Conservation (phyloP, 1,140 invertebrate genomes). For the Drosophila parvula region DNA sequence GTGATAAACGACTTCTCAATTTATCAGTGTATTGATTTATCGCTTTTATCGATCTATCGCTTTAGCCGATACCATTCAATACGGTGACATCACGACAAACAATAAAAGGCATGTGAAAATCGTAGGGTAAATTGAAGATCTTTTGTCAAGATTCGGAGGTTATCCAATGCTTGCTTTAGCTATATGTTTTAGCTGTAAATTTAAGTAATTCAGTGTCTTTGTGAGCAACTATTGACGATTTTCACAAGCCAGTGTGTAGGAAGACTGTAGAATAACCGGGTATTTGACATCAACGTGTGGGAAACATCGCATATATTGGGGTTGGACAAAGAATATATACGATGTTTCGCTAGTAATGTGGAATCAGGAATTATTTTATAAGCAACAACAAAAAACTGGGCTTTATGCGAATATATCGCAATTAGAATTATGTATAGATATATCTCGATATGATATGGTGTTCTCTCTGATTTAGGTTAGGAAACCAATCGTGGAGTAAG, state of each 20-base stretch:
- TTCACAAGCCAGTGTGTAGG: conserved; percentile 29
- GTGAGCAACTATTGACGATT: conserved; percentile 56
- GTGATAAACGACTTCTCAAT: background rate
- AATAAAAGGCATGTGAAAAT: conserved; percentile 58
- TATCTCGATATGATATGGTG: conserved; percentile 29
- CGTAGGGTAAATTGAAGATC: conserved; percentile 42
- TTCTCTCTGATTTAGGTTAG: conserved; percentile 1
- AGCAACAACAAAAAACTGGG: background rate
- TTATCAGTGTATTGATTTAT: background rate
- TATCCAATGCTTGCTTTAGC: conserved; percentile 6
- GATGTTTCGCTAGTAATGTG: conserved; percentile 28
- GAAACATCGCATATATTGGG: conserved; percentile 43
- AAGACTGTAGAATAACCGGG: background rate
- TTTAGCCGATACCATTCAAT: conserved; percentile 1
- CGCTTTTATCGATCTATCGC: background rate
- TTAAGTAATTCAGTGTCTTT: background rate
- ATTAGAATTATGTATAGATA: conserved; percentile 6
- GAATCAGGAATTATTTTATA: background rate
- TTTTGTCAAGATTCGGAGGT: background rate
- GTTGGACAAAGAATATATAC: conserved; percentile 41
- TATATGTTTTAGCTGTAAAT: background rate
- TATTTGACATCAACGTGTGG: conserved; percentile 7
- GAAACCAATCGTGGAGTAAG: conserved; percentile 10
- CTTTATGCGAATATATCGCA: conserved; percentile 4
- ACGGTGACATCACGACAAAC: conserved; percentile 17